phyloP scores from a whole-genome alignment of 2,113 vertebrate species.

The Cyanocitta stelleri region DNA sequence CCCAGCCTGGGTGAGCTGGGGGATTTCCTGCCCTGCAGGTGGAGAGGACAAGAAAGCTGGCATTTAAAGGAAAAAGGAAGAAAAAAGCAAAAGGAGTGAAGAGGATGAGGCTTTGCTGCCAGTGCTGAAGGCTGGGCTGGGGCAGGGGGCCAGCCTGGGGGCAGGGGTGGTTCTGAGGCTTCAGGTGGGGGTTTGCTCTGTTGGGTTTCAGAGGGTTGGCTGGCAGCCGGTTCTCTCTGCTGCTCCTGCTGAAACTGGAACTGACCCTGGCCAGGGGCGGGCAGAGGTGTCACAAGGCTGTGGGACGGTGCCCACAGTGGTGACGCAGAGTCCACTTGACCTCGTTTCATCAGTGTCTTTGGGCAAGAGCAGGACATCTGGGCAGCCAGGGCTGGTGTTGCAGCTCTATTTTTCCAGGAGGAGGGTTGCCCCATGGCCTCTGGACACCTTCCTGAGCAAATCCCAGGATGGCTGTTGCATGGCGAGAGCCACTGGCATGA shows the following conservation, averaged over 20 bases:
- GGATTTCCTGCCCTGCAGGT: conserved; percentile 33
- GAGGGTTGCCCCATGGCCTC: fast-evolving
- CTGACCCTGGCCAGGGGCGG: not conserved
- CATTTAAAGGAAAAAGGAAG: not conserved
- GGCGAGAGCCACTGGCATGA: not conserved
- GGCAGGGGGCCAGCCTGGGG: not conserved
- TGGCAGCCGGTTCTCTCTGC: not conserved
- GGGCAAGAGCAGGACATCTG: not conserved
- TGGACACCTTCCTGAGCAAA: not conserved
- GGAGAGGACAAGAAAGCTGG: not conserved
- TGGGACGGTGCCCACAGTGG: fast-evolving
- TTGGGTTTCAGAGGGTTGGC: not conserved
- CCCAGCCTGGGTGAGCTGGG: not conserved
- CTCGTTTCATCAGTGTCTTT: not conserved
- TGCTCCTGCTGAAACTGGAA: not conserved
- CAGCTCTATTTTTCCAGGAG: not conserved
- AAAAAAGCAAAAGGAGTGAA: not conserved
- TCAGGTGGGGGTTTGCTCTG: not conserved
- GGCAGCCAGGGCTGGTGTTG: not conserved
- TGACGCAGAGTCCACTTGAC: conserved; percentile 25
- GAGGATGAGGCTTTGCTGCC: not conserved
- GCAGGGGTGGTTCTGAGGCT: not conserved
- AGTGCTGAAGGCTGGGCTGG: not conserved
- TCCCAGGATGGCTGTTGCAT: not conserved
- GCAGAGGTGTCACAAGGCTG: not conserved